Base-by-base conservation (phyloP, 64 coral and sea anemone species). In the Stichodactyla mertensii region DNA sequence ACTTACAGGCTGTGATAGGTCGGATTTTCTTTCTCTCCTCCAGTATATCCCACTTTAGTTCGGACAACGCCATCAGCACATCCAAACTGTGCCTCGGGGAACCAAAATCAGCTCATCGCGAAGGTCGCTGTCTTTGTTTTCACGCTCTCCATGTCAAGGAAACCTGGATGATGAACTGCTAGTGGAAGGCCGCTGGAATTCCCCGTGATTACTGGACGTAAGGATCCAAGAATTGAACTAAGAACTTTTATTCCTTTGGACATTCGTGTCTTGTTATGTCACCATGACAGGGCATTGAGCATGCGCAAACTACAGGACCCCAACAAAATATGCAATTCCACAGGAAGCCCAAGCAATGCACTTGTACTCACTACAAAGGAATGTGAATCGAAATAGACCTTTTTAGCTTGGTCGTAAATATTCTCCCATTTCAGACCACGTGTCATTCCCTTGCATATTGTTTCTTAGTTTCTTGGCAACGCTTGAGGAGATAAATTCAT, bases 61-160 rank as follows among this genome's bases (percentile, higher is more conserved):
- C 90, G 88, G 5, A 99, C 71, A 18, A 99, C 88, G 24, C 97
- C 97, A 88, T 92, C n/a, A 26, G 88, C 93, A 85, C 93, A 91
- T 55, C 97, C 97, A 57, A 99, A 99, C 85, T 95, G 90, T 19
- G 97, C 93, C 90, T 99, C 97, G 93, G 97, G 97, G 83, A 99
- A 99, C 97, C 97, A 99, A 95, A 99, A 99, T 99, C 97, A 99
- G 66, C 93, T 94, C 86, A 99, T 94, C 51, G 97, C 93, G 55
- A 99, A 95, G 36, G 97, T 99, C 83, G 97, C 97, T 55, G 86
- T 99, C 16, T 90, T 70, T 8, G 88, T 99, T 16, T 88, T 27
- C 6, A 23, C 36, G 54, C 16, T 57, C 23, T 86, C 88, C 94
- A 96, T 96, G 54, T 78, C 59, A 23, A 80, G 52, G 3, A 77